These are phyloP conservation scores for Trissolcus japonicus DNA, from an alignment of 2,888 invertebrate species.

Conservation along the genomic window DNA sequence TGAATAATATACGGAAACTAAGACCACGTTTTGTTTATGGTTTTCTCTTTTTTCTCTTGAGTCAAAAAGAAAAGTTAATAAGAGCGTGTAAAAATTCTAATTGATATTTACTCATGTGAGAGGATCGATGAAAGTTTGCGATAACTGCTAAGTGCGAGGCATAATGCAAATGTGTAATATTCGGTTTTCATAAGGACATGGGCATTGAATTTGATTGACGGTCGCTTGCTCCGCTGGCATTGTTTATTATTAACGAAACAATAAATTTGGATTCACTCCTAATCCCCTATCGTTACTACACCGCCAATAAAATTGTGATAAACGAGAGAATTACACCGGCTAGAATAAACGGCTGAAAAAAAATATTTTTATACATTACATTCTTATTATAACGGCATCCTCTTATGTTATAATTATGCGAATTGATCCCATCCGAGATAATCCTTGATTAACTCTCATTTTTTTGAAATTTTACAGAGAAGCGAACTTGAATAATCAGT, in stretches of 20 bases:
- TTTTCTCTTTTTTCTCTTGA: conserved; percentile 18
- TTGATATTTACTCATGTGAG: conserved; percentile 27
- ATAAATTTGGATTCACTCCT: conserved; percentile 20
- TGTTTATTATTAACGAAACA: background rate
- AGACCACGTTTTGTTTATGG: background rate
- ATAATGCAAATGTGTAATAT: too few relatives aligned
- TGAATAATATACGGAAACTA: too few relatives aligned
- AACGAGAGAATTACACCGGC: too few relatives aligned
- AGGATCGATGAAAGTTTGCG: conserved; percentile 23
- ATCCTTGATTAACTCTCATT: conserved; percentile 1
- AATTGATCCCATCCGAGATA: conserved; percentile 15
- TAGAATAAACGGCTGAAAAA: conserved; percentile 18
- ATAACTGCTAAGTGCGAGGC: background rate
- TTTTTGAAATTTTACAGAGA: background rate
- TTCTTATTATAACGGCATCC: conserved; percentile 15
- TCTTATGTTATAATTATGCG: conserved; percentile 26
- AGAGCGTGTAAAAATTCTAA: conserved; percentile 26
- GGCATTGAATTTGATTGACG: too few relatives aligned
- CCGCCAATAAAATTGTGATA: conserved; percentile 18
- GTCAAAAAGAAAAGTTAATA: conserved; percentile 20
- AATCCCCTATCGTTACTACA: conserved; percentile 20
- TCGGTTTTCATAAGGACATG: too few relatives aligned
- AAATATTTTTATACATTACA: conserved; percentile 15
- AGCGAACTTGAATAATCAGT: background rate
- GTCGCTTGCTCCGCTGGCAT: too few relatives aligned